A percentile compares a stretch with the other conserved stretches of the same genome.
phyloP scores from a whole-genome alignment of 1,140 invertebrate genomes.

The Samia ricini region DNA sequence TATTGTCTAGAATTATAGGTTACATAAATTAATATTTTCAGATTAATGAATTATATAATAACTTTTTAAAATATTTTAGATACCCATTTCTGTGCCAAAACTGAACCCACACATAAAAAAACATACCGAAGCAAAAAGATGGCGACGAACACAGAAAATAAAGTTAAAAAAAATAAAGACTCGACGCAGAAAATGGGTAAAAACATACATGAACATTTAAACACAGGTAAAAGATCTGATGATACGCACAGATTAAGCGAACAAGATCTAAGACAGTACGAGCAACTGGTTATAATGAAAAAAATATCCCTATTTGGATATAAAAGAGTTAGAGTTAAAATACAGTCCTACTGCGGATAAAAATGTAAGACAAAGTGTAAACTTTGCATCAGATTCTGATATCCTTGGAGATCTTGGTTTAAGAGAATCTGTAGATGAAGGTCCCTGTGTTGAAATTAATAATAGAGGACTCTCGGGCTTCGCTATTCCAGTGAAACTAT shows the following conservation, averaged over 20 bases:
- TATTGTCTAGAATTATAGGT: no score
- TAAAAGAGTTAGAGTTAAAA: conserved; percentile 56
- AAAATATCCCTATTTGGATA: conserved; percentile 66
- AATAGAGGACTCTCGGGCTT: conserved; percentile 64
- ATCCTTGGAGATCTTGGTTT: conserved; percentile 39
- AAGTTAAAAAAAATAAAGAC: conserved; percentile 41
- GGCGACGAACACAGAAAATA: conserved; percentile 35
- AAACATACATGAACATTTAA: conserved; percentile 33
- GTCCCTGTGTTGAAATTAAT: conserved; percentile 56
- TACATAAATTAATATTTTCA: neutral
- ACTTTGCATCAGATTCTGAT: conserved; percentile 25
- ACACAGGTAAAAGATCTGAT: conserved; percentile 18
- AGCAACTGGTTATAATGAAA: conserved; percentile 65
- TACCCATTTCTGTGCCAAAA: neutral
- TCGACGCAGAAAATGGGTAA: conserved; percentile 36
- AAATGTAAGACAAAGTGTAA: conserved; percentile 43
- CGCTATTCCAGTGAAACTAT: conserved; percentile 41
- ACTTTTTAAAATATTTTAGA: neutral
- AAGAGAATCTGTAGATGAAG: conserved; percentile 44
- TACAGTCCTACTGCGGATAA: conserved; percentile 42
- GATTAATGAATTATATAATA: neutral
- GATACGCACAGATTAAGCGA: conserved; percentile 37
- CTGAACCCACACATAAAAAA: neutral
- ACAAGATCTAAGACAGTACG: conserved; percentile 51
- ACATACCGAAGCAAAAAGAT: conserved; percentile 40